Base-by-base conservation (phyloP, 2,888 invertebrate genomes). In the Sesia apiformis region DNA sequence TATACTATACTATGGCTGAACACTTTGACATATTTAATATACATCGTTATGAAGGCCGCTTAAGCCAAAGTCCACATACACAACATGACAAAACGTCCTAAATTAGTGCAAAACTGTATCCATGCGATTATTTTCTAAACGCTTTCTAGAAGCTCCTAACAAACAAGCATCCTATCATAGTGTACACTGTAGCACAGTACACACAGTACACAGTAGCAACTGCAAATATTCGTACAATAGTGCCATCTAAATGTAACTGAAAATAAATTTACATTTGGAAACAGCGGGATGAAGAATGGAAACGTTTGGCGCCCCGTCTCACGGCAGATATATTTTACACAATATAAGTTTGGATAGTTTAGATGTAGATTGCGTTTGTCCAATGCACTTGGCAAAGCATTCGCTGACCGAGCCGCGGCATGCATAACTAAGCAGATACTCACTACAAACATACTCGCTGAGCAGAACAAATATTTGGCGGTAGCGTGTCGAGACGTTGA, bases 311-410 rank as follows among this genome's bases (percentile, higher is more conserved):
- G 7, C 46, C 5, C 46, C 46, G 46, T 46, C 46, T 46, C 46
- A 7, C 46, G 46, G 46, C 46, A 46, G 7, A 46, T 46, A 46
- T 46, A 46, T 46, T 46, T 46, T 46, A 8, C 61, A 71, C 68
- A 72, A 74, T 72, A 68, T 67, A 67, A 71, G 67, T 72, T 71
- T 60, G 60, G 66, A 67, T 72, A 71, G 67, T 72, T 71, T 60
- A 60, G 66, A 67, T 72, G 67, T 67, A 71, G 71, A 73, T 76
- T 74, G 71, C 69, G 68, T 75, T 67, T 63, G 67, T 69, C 66
- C 69, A 70, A 72, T 74, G 75, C 70, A 72, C 71, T 77, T 76
- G 76, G 79, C 81, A 78, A 68, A 66, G 64, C 65, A 66, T 74
- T 72, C 64, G 72, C 75, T 76, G 76, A 79, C 81, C 79, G 63